Percentiles rank a stretch among this genome's conserved stretches.
phyloP scores from a whole-genome alignment of 1,140 invertebrate species.

The Brachionus manjavacas region DNA sequence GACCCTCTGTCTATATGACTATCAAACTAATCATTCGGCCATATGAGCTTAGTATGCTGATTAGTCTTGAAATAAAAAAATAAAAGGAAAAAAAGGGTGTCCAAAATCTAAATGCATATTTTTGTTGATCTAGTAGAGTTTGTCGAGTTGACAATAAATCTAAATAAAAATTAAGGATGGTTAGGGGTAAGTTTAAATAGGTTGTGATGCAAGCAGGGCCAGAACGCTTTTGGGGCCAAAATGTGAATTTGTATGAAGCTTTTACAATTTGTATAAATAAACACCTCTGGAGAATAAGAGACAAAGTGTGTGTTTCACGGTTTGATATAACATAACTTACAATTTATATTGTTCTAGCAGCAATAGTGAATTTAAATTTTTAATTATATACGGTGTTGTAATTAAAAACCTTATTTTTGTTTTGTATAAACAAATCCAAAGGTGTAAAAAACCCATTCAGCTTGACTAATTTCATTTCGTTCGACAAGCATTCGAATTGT shows the following conservation, averaged over 20 bases:
- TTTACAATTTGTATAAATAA: slow-evolving; percentile 12
- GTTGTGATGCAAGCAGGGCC: background rate
- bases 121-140: background rate
- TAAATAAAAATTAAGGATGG: too few relatives aligned
- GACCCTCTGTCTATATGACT: too few relatives aligned
- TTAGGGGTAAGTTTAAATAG: background rate
- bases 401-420: slow-evolving; percentile 17
- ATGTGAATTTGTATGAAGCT: background rate
- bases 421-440: slow-evolving; percentile 13
- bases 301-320: slow-evolving; percentile 2
- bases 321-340: slow-evolving; percentile 14
- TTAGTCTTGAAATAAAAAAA: too few relatives aligned
- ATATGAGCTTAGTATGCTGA: too few relatives aligned
- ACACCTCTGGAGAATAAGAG: background rate
- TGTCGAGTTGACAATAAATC: background rate
- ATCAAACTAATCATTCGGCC: too few relatives aligned
- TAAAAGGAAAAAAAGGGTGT: background rate
- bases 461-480: background rate
- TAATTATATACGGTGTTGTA: slow-evolving; percentile 9
- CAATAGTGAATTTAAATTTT: background rate
- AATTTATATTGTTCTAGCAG: background rate
- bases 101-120: background rate
- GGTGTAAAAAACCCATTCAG: slow-evolving; percentile 33
- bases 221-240: background rate
- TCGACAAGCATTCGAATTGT: background rate